Percentiles rank a stretch among this genome's conserved stretches.
phyloP scores from a whole-genome alignment of 2,797 vertebrate genomes.

The Spinus olivaceus region DNA sequence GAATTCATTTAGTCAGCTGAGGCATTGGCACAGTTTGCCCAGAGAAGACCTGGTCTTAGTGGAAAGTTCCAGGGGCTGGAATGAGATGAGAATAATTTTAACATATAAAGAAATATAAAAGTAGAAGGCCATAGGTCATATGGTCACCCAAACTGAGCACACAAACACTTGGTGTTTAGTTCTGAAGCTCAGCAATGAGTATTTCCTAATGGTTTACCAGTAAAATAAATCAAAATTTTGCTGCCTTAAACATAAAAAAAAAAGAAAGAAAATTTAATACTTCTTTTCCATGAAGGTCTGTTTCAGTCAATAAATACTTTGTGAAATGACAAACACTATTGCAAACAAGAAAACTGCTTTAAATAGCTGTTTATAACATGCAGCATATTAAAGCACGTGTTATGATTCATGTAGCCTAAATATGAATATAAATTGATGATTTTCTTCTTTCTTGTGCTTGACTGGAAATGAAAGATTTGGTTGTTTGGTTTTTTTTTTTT shows the following conservation, averaged over 20 bases:
- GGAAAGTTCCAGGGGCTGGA: background rate
- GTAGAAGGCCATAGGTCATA: background rate
- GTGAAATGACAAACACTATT: background rate
- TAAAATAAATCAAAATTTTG: background rate
- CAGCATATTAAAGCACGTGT: background rate
- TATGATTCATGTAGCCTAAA: background rate
- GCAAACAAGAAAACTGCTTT: background rate
- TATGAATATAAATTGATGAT: background rate
- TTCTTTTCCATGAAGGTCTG: background rate
- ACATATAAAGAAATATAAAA: background rate
- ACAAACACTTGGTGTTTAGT: background rate
- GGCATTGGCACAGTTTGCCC: background rate
- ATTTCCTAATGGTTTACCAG: background rate
- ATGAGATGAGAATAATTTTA: background rate
- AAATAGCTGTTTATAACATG: background rate
- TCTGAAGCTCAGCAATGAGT: background rate
- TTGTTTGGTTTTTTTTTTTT: background rate
- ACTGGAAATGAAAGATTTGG: background rate
- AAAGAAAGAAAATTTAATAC: background rate
- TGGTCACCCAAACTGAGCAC: background rate
- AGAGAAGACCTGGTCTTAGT: background rate
- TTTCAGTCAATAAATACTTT: background rate
- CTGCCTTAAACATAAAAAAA: background rate
- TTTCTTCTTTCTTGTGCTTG: background rate
- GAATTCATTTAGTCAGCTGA: background rate